Conservation (phyloP, 2,888 invertebrate species). For the Thyatira batis region DNA sequence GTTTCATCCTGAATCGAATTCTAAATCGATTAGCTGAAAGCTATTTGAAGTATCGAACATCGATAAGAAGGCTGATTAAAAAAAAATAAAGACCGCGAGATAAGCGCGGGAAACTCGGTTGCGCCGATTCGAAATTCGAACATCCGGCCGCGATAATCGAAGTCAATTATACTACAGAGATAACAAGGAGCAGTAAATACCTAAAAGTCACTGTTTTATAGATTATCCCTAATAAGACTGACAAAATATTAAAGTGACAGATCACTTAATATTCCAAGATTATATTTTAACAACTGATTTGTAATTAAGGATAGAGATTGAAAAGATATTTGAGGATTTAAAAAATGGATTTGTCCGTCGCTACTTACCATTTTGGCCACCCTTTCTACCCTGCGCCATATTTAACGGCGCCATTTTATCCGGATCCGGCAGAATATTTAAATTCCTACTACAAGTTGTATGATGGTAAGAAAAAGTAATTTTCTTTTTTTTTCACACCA, state of each 20-base stretch:
- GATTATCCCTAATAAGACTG: background rate
- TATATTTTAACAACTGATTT: conserved; percentile 1
- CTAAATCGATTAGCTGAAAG: too few relatives aligned
- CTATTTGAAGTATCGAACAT: too few relatives aligned
- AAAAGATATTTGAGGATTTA: conserved; percentile 40
- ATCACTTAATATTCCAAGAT: conserved; percentile 19
- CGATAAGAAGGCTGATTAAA: too few relatives aligned
- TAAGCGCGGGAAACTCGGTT: background rate
- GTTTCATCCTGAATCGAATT: too few relatives aligned
- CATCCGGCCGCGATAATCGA: background rate
- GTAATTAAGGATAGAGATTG: conserved; percentile 29
- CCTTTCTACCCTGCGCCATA: conserved; percentile 58
- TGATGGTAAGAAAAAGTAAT: conserved; percentile 59
- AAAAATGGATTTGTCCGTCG: conserved; percentile 59
- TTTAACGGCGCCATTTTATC: conserved; percentile 50
- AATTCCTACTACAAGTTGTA: conserved; percentile 62
- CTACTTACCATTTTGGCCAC: conserved; percentile 45
- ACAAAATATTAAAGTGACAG: conserved; percentile 13
- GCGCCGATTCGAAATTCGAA: background rate
- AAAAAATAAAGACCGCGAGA: background rate
- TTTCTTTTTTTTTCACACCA: background rate
- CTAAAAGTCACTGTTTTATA: background rate
- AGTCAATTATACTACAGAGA: background rate
- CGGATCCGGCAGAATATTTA: conserved; percentile 59
- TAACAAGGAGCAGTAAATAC: background rate